Base-by-base conservation (phyloP, 1,140 invertebrate species). In the Theocolax elegans region DNA sequence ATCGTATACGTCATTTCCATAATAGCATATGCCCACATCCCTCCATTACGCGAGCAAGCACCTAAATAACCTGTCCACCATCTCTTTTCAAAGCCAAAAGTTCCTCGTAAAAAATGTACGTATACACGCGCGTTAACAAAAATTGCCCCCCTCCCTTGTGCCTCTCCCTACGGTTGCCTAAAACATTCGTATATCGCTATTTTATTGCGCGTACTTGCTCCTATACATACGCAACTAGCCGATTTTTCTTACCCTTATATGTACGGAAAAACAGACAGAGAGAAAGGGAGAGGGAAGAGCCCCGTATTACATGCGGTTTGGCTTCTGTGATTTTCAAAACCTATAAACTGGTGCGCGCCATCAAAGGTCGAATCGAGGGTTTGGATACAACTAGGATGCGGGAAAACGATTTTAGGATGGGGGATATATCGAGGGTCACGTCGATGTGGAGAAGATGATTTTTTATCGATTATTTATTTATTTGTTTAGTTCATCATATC, bases 271-370 rank as follows among this genome's bases (percentile, higher is more conserved):
- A 72, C 12, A 12, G 1, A 68, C 67, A 71, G 71, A 48, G 75
- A 73, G 68, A 9, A 67, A 64, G 68, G 71, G 56, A n/a, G n/a
- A n/a, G n/a, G n/a, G n/a, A n/a, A n/a, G n/a, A n/a, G n/a, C n/a
- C n/a, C n/a, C n/a, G n/a, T n/a, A n/a, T n/a, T n/a, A n/a, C 59
- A 73, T 73, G 76, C 23, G 79, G 77, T 51, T 64, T 66, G 46
- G 51, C 66, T 78, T 62, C 74, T 77, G 74, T 79, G 81, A 81
- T 81, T 81, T n/a, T 75, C 67, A 53, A 46, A 65, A 54, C 66
- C 53, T 15, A 53, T 74, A 79, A 75, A 51, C 27, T 59, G 71
- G 56, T 72, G 62, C 74, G 74, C 54, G 29, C 60, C 69, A 69
- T 72, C 72, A 60, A 64, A 58, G 66, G 4, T 13, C 23, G 60